A percentile compares a stretch with the other conserved stretches of the same genome.
phyloP scores from a whole-genome alignment of 2,113 vertebrate genomes.

The Lasiurus cinereus region DNA sequence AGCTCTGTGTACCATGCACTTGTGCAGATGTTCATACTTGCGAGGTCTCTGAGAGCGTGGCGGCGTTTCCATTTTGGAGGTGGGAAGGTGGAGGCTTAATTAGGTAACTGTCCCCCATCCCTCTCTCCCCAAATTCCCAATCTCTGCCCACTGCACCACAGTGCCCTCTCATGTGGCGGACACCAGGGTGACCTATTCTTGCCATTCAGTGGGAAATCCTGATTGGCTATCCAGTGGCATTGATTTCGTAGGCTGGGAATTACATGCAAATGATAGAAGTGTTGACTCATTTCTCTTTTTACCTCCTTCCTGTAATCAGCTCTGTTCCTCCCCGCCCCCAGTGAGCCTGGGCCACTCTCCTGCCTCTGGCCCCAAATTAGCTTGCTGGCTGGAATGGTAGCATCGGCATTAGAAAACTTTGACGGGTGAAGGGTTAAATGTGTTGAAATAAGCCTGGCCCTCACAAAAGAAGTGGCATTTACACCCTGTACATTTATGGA shows the following conservation, averaged over 20 bases:
- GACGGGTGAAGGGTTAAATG: slow-evolving; percentile 82
- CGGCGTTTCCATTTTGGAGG: neutral
- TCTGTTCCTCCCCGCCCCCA: neutral
- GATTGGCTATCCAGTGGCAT: neutral
- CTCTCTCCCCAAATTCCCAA: neutral
- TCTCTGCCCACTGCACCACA: neutral
- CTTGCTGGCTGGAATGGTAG: neutral
- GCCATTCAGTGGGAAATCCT: neutral
- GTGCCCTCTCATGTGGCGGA: neutral
- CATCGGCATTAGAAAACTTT: rapidly evolving
- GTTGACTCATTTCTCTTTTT: neutral
- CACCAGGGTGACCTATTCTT: neutral
- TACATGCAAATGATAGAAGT: neutral
- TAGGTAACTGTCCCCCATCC: neutral
- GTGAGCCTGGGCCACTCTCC: neutral
- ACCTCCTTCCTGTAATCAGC: neutral
- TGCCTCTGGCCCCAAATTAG: rapidly evolving
- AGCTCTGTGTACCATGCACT: no score
- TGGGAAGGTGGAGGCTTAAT: neutral
- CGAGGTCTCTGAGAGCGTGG: neutral
- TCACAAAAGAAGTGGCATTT: slow-evolving; percentile 60
- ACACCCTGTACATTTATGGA: slow-evolving; percentile 72
- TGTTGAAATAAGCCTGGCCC: slow-evolving; percentile 68
- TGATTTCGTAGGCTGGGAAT: neutral
- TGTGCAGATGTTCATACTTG: rapidly evolving